phyloP scores from a whole-genome alignment of 2,888 invertebrate genomes.

The Nomada fabriciana region DNA sequence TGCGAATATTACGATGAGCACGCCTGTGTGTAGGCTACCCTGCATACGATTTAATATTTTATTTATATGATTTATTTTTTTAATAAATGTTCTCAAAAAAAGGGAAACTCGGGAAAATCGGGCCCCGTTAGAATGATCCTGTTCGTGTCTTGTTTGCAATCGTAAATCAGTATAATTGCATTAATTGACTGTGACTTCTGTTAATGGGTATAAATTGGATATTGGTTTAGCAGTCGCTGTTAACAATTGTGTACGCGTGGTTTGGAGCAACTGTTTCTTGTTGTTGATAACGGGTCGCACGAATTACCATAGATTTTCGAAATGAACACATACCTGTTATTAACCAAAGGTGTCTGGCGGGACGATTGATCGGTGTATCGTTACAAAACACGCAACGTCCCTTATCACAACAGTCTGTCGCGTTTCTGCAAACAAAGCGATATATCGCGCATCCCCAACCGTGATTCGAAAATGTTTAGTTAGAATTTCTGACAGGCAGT shows the following conservation, averaged over 20 bases:
- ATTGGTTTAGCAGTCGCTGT: no score
- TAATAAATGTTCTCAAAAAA: no score
- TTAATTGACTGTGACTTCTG: neutral
- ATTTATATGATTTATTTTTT: no score
- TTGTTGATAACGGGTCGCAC: neutral
- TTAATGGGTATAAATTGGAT: neutral
- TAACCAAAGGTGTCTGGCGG: neutral
- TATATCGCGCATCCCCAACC: conserved; percentile 15
- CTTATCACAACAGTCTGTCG: conserved; percentile 12
- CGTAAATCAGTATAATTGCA: neutral
- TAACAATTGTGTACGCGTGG: neutral
- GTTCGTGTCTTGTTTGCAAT: no score
- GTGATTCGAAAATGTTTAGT: conserved; percentile 12
- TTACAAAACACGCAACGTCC: conserved; percentile 33
- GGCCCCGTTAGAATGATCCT: no score
- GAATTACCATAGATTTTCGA: neutral
- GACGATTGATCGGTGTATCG: conserved; percentile 50
- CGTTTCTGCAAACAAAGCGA: conserved; percentile 64
- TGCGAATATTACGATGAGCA: conserved; percentile 39
- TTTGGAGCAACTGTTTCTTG: neutral
- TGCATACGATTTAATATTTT: no score
- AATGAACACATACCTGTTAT: neutral
- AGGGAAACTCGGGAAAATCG: no score
- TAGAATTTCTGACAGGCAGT: conserved; percentile 23
- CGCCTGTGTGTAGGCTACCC: neutral